Percentiles rank a stretch among this genome's conserved stretches.
Evolutionary conservation across 1,140 invertebrate genomes (phyloP).

Genomic region (Coelopa frigida): DNA sequence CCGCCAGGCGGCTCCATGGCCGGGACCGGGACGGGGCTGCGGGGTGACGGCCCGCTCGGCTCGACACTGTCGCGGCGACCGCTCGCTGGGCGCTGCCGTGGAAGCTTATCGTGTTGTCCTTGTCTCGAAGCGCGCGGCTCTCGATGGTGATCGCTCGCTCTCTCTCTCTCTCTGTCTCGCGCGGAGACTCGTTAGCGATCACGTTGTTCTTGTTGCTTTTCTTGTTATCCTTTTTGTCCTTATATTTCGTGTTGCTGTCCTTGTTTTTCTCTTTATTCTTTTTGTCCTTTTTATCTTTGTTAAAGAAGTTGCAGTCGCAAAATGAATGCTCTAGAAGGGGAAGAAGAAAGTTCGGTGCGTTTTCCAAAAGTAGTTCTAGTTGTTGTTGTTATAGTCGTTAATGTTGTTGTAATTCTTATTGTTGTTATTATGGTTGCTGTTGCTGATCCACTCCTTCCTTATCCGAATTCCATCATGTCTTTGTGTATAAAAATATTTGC

Average conservation of each 20-base stretch:
- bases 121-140: too few relatives aligned
- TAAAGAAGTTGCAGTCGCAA: background rate
- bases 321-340: too few relatives aligned
- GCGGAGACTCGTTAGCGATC: too few relatives aligned
- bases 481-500: conserved; percentile 39
- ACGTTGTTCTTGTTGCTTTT: background rate
- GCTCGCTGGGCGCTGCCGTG: background rate
- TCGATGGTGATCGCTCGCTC: too few relatives aligned
- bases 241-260: conserved; percentile 3
- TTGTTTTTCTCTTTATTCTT: conserved; percentile 2
- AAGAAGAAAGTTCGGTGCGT: conserved; percentile 9
- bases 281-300: conserved; percentile 4
- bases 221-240: background rate
- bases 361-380: conserved; percentile 6
- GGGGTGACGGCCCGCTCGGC: conserved; percentile 14
- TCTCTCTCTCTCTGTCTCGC: too few relatives aligned
- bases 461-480: conserved; percentile 40
- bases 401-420: conserved; percentile 3
- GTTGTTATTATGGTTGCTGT: conserved; percentile 5
- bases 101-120: too few relatives aligned
- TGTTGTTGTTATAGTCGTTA: conserved; percentile 9
- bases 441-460: conserved; percentile 15
- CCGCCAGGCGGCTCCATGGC: conserved; percentile 38
- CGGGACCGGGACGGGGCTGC: conserved; percentile 16
- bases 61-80: conserved; percentile 9